Conservation (phyloP, 2,888 invertebrate genomes). For the Drosophila setosimentum region DNA sequence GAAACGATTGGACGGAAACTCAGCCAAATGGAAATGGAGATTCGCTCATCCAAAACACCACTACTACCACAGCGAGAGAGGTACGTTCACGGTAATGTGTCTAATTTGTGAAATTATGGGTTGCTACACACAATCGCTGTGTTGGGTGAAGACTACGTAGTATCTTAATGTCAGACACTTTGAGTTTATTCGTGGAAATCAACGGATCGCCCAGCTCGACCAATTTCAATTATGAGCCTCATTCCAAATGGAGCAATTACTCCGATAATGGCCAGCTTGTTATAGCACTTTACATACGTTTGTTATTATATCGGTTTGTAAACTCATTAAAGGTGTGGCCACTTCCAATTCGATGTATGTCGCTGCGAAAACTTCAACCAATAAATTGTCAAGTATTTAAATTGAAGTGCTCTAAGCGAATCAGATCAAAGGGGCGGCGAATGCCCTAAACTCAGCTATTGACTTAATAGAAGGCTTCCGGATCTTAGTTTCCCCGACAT, state of each 20-base stretch:
- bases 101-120: conserved; percentile 35
- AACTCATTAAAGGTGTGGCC: conserved; percentile 25
- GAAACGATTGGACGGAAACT: conserved; percentile 36
- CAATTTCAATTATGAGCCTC: conserved; percentile 29
- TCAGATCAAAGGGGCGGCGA: no score
- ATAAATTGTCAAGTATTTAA: conserved; percentile 38
- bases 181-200: neutral
- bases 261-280: conserved; percentile 28
- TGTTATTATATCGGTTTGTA: conserved; percentile 4
- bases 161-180: neutral
- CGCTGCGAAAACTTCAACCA: conserved; percentile 17
- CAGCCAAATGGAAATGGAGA: conserved; percentile 38
- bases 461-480: neutral
- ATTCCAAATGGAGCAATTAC: conserved; percentile 38
- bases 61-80: conserved; percentile 10
- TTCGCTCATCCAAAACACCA: conserved; percentile 26
- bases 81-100: conserved; percentile 23
- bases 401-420: neutral
- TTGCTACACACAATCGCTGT: neutral
- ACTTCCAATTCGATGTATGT: conserved; percentile 24
- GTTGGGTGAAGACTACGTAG: neutral
- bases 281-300: conserved; percentile 28
- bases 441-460: neutral
- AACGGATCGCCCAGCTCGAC: conserved; percentile 8
- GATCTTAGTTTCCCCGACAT: neutral